Conservation (phyloP, 2,113 vertebrate genomes). For the Lophius piscatorius region DNA sequence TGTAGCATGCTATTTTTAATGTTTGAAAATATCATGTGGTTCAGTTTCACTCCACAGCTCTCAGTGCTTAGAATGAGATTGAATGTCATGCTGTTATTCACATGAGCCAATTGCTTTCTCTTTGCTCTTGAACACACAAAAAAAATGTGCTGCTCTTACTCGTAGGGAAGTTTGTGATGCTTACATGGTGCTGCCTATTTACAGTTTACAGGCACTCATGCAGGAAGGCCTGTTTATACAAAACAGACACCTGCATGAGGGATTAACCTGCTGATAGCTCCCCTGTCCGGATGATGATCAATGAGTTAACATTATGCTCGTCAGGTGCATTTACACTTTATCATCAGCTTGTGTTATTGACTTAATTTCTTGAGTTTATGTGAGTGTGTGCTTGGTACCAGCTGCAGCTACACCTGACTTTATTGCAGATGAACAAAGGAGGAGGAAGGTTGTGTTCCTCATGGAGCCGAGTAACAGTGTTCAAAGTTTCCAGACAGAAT, state of each 20-base stretch:
- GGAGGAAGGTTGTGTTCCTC: neutral
- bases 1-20: neutral
- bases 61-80: neutral
- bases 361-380: conserved; percentile 11
- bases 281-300: neutral
- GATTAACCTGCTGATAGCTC: conserved; percentile 7
- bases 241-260: conserved; percentile 17
- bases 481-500: neutral
- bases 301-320: neutral
- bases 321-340: neutral
- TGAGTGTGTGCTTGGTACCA: too few relatives aligned
- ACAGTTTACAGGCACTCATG: conserved; percentile 7
- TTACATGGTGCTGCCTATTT: conserved; percentile 2
- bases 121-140: neutral
- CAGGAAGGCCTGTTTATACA: conserved; percentile 5
- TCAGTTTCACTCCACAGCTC: conserved; percentile 5
- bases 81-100: neutral
- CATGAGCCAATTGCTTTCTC: neutral
- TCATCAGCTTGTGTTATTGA: conserved; percentile 22
- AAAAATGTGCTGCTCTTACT: neutral
- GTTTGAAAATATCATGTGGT: too few relatives aligned
- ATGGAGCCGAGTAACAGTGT: neutral
- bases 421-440: neutral
- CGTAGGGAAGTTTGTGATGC: neutral
- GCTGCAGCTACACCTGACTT: conserved; percentile 15